Evolutionary conservation across 2,113 vertebrate species (phyloP), one percentile per base, ranked within the genome.

Genomic region (Microcebus tavaratra): DNA sequence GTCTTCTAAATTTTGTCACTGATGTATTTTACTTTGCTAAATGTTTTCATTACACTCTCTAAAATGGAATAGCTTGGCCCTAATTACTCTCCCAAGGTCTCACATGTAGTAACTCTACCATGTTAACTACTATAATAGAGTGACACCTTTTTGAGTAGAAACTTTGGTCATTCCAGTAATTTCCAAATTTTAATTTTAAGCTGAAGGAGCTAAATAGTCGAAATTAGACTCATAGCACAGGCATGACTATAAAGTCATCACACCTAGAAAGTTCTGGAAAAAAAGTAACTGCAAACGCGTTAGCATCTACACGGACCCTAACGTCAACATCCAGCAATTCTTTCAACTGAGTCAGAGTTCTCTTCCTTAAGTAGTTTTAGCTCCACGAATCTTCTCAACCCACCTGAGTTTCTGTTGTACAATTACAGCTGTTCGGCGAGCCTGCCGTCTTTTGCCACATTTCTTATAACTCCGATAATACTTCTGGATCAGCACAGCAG

Each of bases 381-480:
- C 59, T 21, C 14, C 9, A 15, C 0, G 31, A 17, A 1, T 7
- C 36, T 13, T 6, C 55, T 5, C 15, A 0, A 23, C 97, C 81
- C 97, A 99, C 99, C 99, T 98, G 97, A 99, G 99, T 55, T 98
- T 99, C 96, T 99, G 99, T 6, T 99, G 99, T 7, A 99, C 99
- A 0, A 99, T 99, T 75, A 99, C 99, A 2, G 99, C 98, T 5
- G 99, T 99, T 48, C 99, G 98, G 65, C 99, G 99, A 82, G 99
- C 99, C 55, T 99, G 99, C 98, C 99, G 99, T 96, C 99, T 99
- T 95, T 99, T 99, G 94, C 99, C 99, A 53, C 99, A 99, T 94
- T 99, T 99, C 73, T 99, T 99, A 98, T 99, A 99, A 98, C 99
- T 99, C 98, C 99, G 99, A 95, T 99, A 99, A 98, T 99, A 99